A percentile compares a stretch with the other conserved stretches of the same genome.
Evolutionary conservation across 2,797 vertebrate species (phyloP).

Genomic region (Crypturellus tataupa): DNA sequence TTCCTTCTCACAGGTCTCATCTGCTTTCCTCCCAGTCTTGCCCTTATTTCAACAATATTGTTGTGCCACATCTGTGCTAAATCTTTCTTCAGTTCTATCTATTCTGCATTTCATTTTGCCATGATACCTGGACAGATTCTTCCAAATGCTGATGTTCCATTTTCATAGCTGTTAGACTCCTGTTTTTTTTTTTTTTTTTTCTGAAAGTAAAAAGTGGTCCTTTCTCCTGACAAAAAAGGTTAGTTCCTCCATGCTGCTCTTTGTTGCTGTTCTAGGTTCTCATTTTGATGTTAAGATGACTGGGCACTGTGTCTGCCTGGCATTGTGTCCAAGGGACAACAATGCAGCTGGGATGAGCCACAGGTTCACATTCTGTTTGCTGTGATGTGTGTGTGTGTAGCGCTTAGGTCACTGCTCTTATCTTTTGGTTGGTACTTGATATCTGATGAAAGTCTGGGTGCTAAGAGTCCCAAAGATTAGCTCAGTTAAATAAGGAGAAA

Average conservation of each 20-base stretch:
- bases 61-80: not conserved
- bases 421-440: not conserved
- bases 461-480: not conserved
- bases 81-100: not conserved
- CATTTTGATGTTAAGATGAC: not conserved
- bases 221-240: not conserved
- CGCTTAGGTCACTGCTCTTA: not conserved
- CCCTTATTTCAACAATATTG: not conserved
- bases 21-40: not conserved
- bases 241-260: not conserved
- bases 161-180: not conserved
- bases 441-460: not conserved
- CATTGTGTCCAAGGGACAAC: not conserved
- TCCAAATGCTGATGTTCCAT: not conserved
- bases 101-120: not conserved
- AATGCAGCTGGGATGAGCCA: not conserved
- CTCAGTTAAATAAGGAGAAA: too few species aligned
- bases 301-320: not conserved
- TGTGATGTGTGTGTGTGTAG: not conserved
- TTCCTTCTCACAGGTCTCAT: not conserved
- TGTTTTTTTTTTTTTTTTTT: not conserved
- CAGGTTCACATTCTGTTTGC: not conserved
- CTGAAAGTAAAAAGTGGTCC: not conserved
- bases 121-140: not conserved
- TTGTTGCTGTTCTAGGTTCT: not conserved